Evolutionary conservation across 2,888 invertebrate species (phyloP).

Genomic region (Drosophila ustulata): DNA sequence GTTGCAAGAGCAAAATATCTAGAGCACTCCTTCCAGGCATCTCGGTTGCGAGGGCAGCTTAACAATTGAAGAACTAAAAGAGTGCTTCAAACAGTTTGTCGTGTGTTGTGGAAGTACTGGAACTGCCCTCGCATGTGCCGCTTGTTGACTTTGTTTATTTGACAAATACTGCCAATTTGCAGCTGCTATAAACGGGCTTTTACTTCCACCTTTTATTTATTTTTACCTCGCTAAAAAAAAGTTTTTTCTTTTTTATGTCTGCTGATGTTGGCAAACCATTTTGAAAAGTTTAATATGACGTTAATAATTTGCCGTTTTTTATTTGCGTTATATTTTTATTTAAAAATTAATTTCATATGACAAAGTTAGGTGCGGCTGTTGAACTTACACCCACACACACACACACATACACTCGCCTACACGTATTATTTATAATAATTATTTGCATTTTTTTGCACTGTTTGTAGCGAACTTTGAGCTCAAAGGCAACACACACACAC

Average conservation of each 20-base stretch:
- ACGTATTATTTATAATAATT: conserved; percentile 33
- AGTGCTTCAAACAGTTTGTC: not conserved
- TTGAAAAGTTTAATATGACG: conserved; percentile 77
- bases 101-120: not conserved
- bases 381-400: conserved; percentile 17
- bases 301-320: conserved; percentile 71
- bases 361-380: conserved; percentile 49
- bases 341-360: conserved; percentile 43
- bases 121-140: conserved; percentile 29
- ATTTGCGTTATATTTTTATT: conserved; percentile 28
- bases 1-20: conserved; percentile 35
- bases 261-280: conserved; percentile 48
- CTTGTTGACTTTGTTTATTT: conserved; percentile 19
- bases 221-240: conserved; percentile 9
- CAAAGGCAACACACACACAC: conserved; percentile 58
- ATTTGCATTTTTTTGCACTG: conserved; percentile 41
- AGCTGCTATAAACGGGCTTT: conserved; percentile 17
- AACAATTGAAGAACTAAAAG: too few species aligned
- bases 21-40: not conserved
- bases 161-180: conserved; percentile 24
- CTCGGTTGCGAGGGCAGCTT: conserved; percentile 19
- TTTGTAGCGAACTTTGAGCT: conserved; percentile 63
- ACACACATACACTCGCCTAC: conserved; percentile 6
- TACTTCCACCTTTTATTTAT: conserved; percentile 26
- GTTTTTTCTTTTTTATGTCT: conserved; percentile 18